Conservation (phyloP, 2,888 invertebrate species). For the Corbicula japonica region DNA sequence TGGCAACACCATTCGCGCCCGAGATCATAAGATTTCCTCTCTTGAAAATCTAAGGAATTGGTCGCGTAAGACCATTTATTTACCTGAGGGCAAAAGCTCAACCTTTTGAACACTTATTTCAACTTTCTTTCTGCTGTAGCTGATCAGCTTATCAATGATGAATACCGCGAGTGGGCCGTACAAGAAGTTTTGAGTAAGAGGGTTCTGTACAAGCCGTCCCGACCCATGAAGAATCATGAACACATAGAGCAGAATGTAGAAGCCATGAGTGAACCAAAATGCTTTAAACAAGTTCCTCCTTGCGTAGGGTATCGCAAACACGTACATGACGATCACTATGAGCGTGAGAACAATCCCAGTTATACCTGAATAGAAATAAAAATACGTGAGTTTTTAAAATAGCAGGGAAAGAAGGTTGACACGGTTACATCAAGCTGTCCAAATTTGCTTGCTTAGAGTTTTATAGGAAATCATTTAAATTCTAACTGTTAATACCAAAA, state of each 20-base stretch:
- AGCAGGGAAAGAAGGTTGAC: too few relatives aligned
- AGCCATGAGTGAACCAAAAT: conserved; percentile 89
- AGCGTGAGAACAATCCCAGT: conserved; percentile 88
- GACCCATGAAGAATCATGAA: conserved; percentile 89
- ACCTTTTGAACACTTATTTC: conserved; percentile 89
- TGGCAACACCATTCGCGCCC: too few relatives aligned
- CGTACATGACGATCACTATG: conserved; percentile 88
- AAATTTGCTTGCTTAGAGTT: too few relatives aligned
- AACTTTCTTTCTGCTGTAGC: conserved; percentile 88
- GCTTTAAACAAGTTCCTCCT: conserved; percentile 88
- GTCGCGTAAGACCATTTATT: too few relatives aligned
- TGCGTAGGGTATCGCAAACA: conserved; percentile 88
- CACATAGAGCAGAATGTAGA: conserved; percentile 89
- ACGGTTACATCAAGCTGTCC: too few relatives aligned
- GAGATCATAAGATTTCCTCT: too few relatives aligned
- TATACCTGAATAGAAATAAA: too few relatives aligned
- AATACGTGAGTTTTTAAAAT: too few relatives aligned
- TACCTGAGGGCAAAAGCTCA: conserved; percentile 89
- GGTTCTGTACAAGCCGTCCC: conserved; percentile 88
- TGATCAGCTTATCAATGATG: conserved; percentile 88
- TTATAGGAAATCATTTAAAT: too few relatives aligned
- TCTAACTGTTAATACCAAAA: too few relatives aligned
- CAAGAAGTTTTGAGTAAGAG: conserved; percentile 89
- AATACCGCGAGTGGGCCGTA: conserved; percentile 89
- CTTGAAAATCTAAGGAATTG: too few relatives aligned